Evolutionary conservation across 1,140 invertebrate genomes (phyloP), one percentile per base, ranked within the genome.

Genomic region (Pygmarrhopalites habei): DNA sequence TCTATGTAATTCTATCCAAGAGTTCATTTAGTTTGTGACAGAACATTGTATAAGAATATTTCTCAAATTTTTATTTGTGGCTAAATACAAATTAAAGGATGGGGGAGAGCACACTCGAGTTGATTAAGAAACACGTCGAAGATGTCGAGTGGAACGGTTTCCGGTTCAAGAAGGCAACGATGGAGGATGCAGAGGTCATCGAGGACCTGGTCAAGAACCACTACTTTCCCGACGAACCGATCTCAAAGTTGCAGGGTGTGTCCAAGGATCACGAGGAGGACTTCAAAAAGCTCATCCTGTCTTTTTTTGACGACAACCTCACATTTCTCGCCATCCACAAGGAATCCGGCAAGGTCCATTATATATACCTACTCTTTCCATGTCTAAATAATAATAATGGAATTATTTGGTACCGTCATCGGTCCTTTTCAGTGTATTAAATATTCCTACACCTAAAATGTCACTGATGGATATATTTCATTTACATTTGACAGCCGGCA

Each of bases 401-500:
- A 49, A 46, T 7, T 15, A 49, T 49, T 49, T 39, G 7, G 35
- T 17, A 58, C 26, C 17, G 28, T 19, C 39, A 57, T 29, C 12
- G 7, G 46, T n/a, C 14, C 14, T 5, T 47, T 60, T 25, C 23
- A 23, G 10, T 26, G 28, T 17, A 46, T 7, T 60, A 52, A 14
- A 25, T n/a, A 17, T 62, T 14, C 19, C 25, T 62, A 21, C 3
- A 51, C 4, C n/a, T 59, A 29, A 26, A 29, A 10, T 15, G 21
- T 17, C 28, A 25, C 15, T 3, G 28, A 53, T 25, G 26, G 21
- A 15, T 25, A 53, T 23, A 53, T 21, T 44, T 59, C 28, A 4
- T 21, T 7, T 30, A 32, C 2, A 47, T 65, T 59, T 55, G 12
- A n/a, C 39, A 66, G 64, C 56, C 57, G 21, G 64, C 64, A 39